These are phyloP conservation scores for Rhogogaster chlorosoma DNA, from an alignment of 2,888 invertebrate genomes.

Conservation along the genomic window DNA sequence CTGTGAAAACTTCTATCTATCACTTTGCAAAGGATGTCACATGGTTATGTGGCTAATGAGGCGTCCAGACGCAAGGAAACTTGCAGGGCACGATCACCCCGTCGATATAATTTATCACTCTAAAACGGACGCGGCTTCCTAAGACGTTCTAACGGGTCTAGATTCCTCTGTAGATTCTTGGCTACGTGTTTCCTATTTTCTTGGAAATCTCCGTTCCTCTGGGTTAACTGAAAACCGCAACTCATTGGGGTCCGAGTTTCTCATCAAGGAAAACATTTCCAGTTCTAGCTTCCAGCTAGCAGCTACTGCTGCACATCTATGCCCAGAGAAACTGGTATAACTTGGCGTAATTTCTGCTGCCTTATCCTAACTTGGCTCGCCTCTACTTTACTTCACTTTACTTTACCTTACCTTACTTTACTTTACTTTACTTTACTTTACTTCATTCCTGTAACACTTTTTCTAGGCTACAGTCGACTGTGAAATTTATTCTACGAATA, in stretches of 20 bases:
- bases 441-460: not conserved
- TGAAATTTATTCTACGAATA: not conserved
- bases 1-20: constrained; percentile 13
- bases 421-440: not conserved
- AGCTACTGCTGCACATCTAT: not conserved
- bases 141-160: not conserved
- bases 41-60: constrained; percentile 30
- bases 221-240: constrained; percentile 1
- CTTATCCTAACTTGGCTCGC: not conserved
- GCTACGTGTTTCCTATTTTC: not conserved
- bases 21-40: constrained; percentile 17
- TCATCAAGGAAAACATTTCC: not conserved
- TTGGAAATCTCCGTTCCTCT: not conserved
- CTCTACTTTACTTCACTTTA: not conserved
- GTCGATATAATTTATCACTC: constrained; percentile 30
- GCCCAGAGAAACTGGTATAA: not conserved
- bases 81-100: not conserved
- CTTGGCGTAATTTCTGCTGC: constrained; percentile 1
- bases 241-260: not conserved
- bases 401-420: not conserved
- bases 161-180: not conserved
- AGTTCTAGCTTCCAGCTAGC: not conserved
- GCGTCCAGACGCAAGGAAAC: constrained; percentile 2
- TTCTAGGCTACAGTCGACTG: not conserved
- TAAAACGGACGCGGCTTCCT: not conserved